A percentile compares a stretch with the other conserved stretches of the same genome.
phyloP scores from a whole-genome alignment of 2,113 vertebrate species.

The Catharus fuscescens region DNA sequence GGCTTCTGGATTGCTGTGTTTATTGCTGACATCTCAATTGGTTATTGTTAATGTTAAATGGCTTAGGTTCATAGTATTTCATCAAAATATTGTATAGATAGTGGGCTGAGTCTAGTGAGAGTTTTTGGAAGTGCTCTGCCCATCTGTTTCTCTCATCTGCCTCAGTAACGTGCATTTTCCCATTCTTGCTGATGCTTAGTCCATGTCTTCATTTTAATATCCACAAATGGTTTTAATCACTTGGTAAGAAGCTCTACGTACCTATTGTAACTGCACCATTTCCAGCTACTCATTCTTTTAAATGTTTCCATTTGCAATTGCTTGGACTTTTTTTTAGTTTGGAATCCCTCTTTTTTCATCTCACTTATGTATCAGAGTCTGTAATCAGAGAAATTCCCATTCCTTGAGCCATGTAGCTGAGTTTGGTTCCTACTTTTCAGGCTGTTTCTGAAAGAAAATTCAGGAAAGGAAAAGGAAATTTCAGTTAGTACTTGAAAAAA shows the following conservation, averaged over 20 bases:
- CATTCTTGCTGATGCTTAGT: neutral
- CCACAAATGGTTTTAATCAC: neutral
- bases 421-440: neutral
- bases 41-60: neutral
- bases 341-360: neutral
- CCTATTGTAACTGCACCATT: neutral
- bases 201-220: neutral
- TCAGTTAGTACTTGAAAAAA: neutral
- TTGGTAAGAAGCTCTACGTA: neutral
- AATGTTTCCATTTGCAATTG: neutral
- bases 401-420: neutral
- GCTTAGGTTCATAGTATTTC: neutral
- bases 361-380: neutral
- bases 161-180: neutral
- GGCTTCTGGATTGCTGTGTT: neutral
- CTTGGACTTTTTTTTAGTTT: neutral
- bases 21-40: neutral
- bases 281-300: neutral
- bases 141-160: slow-evolving; percentile 37
- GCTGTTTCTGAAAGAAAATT: neutral
- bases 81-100: slow-evolving; percentile 3
- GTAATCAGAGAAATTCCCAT: neutral
- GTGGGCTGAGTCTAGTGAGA: slow-evolving; percentile 4
- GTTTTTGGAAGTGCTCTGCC: slow-evolving; percentile 11
- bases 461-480: neutral